phyloP scores from a whole-genome alignment of 2,113 vertebrate genomes.

The Athene noctua region DNA sequence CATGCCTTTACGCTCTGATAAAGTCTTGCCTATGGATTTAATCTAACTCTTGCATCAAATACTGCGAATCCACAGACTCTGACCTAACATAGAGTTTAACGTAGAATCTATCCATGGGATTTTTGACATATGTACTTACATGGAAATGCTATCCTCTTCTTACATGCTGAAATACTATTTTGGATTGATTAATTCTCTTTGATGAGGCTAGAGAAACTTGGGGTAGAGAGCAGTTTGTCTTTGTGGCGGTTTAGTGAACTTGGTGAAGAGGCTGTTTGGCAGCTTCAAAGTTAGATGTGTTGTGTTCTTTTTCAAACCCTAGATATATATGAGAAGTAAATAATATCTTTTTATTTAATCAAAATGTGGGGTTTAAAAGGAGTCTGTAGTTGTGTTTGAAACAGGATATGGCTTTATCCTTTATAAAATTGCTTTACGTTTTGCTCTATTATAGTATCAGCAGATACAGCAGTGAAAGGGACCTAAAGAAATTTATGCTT shows the following conservation, averaged over 20 bases:
- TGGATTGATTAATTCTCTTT: constrained; percentile 72
- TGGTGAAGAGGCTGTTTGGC: constrained; percentile 42
- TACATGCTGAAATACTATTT: constrained; percentile 54
- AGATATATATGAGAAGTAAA: background rate
- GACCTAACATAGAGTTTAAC: constrained; percentile 56
- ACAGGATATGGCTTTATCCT: background rate
- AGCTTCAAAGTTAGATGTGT: constrained; percentile 52
- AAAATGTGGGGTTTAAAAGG: constrained; percentile 33
- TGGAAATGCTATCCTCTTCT: constrained; percentile 55
- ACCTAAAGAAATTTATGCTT: background rate
- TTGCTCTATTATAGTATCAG: background rate
- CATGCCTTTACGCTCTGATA: constrained; percentile 9
- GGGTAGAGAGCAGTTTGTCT: background rate
- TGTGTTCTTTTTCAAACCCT: constrained; percentile 13
- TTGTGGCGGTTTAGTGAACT: constrained; percentile 44
- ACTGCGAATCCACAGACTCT: constrained; percentile 30
- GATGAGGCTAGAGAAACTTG: constrained; percentile 29
- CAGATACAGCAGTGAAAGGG: constrained; percentile 7
- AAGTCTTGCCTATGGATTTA: constrained; percentile 45
- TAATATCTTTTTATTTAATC: background rate
- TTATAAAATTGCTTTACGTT: constrained; percentile 7
- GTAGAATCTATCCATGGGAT: constrained; percentile 12
- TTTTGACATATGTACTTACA: constrained; percentile 54
- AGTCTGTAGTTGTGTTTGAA: background rate
- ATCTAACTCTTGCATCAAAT: constrained; percentile 53